These are phyloP conservation scores for Trachelus iudaicus DNA, from an alignment of 2,888 invertebrate genomes.

Conservation along the genomic window DNA sequence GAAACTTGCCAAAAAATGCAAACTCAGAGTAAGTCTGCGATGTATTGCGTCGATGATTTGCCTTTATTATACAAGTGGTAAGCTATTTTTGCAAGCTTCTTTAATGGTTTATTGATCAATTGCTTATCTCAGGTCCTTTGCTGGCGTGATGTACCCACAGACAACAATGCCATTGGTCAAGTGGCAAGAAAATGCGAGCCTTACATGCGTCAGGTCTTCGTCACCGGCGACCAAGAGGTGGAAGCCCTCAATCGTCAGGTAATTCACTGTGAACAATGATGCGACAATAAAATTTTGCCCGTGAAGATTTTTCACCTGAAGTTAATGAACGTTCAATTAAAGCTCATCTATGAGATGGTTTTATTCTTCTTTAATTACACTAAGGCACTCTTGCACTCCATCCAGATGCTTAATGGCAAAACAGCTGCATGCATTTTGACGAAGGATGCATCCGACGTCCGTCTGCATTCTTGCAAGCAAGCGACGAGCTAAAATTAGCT, in stretches of 20 bases:
- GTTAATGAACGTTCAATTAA: neutral
- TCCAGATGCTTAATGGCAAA: neutral
- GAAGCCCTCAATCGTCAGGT: slow-evolving; percentile 77
- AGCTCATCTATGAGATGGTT: neutral
- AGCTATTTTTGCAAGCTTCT: neutral
- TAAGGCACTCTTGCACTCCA: neutral
- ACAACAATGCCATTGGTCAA: slow-evolving; percentile 85
- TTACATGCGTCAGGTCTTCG: slow-evolving; percentile 94
- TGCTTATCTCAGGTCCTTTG: slow-evolving; percentile 75
- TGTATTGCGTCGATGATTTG: neutral
- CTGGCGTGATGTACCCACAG: slow-evolving; percentile 95
- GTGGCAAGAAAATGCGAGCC: slow-evolving; percentile 97
- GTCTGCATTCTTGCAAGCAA: neutral
- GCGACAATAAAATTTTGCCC: neutral
- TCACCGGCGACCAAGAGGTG: slow-evolving; percentile 75
- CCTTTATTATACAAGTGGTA: neutral
- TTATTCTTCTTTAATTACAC: neutral
- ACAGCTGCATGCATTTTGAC: neutral
- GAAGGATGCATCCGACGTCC: neutral
- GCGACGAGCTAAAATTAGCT: neutral
- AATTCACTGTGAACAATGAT: slow-evolving; percentile 44
- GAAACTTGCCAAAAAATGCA: slow-evolving; percentile 82
- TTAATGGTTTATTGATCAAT: neutral
- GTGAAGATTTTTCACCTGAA: neutral
- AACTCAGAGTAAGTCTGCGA: slow-evolving; percentile 70